phyloP scores from a whole-genome alignment of 2,888 invertebrate genomes.

The Andrena minutula region DNA sequence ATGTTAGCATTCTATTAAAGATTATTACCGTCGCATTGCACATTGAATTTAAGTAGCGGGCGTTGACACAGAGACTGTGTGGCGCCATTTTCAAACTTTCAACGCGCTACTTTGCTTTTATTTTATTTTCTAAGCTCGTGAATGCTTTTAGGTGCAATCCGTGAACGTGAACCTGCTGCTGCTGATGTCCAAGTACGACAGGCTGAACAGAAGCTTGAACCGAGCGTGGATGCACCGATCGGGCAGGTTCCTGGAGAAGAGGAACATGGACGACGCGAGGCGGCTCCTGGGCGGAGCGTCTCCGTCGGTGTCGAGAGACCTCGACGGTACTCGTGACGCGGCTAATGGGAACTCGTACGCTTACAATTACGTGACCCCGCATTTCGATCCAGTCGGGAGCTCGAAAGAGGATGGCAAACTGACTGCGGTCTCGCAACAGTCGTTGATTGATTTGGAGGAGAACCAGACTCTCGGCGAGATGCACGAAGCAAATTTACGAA shows the following conservation, averaged over 20 bases:
- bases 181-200: slow-evolving; percentile 77
- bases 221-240: slow-evolving; percentile 47
- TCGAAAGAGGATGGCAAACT: neutral
- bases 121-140: neutral
- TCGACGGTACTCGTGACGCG: slow-evolving; percentile 10
- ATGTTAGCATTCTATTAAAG: too few species aligned
- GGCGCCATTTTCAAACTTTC: neutral
- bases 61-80: too few species aligned
- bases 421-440: neutral
- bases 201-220: slow-evolving; percentile 71
- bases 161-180: slow-evolving; percentile 75
- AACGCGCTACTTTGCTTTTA: neutral
- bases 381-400: neutral
- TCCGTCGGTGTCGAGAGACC: neutral
- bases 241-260: slow-evolving; percentile 1
- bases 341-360: slow-evolving; percentile 2
- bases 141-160: slow-evolving; percentile 72
- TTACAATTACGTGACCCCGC: slow-evolving; percentile 2
- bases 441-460: neutral
- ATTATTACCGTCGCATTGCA: too few species aligned
- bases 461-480: neutral
- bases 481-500: slow-evolving; percentile 17
- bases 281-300: neutral
- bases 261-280: neutral
- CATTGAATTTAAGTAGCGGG: too few species aligned